Base-by-base conservation (phyloP, 2,113 vertebrate species). In the Cathartes aura region DNA sequence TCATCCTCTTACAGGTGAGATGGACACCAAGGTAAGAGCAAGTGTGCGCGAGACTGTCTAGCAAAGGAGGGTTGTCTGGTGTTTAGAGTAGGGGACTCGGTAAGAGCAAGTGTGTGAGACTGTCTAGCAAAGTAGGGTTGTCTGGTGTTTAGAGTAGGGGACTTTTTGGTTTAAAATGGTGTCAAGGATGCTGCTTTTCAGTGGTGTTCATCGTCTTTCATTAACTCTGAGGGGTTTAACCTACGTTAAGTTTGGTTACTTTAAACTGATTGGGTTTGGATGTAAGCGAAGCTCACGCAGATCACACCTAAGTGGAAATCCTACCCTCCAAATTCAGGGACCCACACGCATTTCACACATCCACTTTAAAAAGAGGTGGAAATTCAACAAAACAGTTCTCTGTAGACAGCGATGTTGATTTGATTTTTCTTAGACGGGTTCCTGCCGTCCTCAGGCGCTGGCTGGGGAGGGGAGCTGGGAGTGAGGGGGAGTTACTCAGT, bases 1-100 rank as follows among this genome's bases (percentile, higher is more conserved):
- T 99, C 84, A 93, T 99, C 90, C 93, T 99, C 87, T 89, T 99
- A 45, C 99, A 99, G 99, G 99, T 99, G 92, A 97, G 95, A 2
- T 4, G 64, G 58, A 21, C 42, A 30, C 59, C 16, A 2, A 1
- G 26, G 59, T 18, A 13, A 2, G 6, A 9, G 40, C 4, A 1
- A 12, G 20, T 0, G 9, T 6, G 43, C 5, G 58, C 3, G 12
- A 38, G 63, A 16, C 53, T 20, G 2, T 6, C 34, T 26, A 42
- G n/a, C 32, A 50, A 32, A 11, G 34, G 47, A 66, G 40, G 19
- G 5, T 5, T 12, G 48, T 30, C 48, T 52, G 36, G 9, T 19
- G 36, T 1, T 36, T 30, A 22, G 23, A 29, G 40, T 2, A 52
- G n/a, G 17, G 34, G 32, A 30, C 13, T 27, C 7, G 26, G 59